Evolutionary conservation across 2,888 invertebrate genomes (phyloP).

Genomic region (Aleiodes alternator): DNA sequence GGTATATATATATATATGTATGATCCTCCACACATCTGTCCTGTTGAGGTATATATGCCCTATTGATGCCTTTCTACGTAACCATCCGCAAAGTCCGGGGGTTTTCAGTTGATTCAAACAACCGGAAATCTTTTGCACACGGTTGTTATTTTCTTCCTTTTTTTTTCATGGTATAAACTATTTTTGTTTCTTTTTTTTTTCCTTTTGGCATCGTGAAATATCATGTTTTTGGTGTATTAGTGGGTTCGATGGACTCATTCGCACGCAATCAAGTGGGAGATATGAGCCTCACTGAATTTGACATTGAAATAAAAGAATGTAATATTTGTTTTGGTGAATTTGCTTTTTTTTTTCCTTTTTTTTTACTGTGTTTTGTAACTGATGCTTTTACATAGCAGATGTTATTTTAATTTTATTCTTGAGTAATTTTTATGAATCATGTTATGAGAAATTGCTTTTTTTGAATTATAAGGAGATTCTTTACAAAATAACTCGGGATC

Average conservation of each 20-base stretch:
- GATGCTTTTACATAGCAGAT: neutral
- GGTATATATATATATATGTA: neutral
- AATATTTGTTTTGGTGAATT: slow-evolving; percentile 19
- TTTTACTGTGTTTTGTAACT: neutral
- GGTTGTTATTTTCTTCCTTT: neutral
- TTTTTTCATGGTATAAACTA: slow-evolving; percentile 6
- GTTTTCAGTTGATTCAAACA: slow-evolving; percentile 60
- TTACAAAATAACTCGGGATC: too few species aligned
- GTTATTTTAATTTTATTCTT: neutral
- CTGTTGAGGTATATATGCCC: slow-evolving; percentile 56
- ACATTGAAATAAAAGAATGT: slow-evolving; percentile 13
- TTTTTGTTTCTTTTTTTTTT: slow-evolving; percentile 2
- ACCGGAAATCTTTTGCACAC: slow-evolving; percentile 59
- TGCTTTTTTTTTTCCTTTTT: neutral
- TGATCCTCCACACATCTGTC: slow-evolving; percentile 55
- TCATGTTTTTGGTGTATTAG: slow-evolving; percentile 35
- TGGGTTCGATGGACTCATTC: slow-evolving; percentile 29
- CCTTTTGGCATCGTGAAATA: slow-evolving; percentile 22
- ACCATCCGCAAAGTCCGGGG: neutral
- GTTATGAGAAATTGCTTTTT: too few species aligned
- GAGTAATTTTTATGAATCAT: slow-evolving; percentile 9
- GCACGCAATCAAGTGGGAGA: slow-evolving; percentile 36
- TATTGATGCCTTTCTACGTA: slow-evolving; percentile 56
- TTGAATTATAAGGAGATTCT: too few species aligned
- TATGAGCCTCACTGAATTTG: slow-evolving; percentile 23